Conservation (phyloP, 2,888 invertebrate genomes). For the Busseola fusca region DNA sequence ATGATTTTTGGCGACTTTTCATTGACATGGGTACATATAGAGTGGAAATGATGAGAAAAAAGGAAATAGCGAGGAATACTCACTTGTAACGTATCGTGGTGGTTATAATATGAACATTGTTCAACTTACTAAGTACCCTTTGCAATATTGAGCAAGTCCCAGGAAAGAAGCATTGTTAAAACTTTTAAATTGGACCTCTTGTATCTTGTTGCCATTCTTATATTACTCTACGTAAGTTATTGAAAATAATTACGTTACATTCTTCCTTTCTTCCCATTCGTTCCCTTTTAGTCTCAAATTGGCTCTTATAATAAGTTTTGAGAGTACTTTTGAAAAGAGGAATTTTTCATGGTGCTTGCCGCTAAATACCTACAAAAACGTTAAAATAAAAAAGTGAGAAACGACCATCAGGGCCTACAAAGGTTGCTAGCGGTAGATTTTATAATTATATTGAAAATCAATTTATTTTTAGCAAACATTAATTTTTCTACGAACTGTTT, state of each 20-base stretch:
- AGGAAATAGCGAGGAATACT: background rate
- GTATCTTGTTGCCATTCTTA: constrained; percentile 51
- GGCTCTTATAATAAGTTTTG: constrained; percentile 24
- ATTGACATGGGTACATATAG: no score
- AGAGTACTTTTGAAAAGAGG: constrained; percentile 5
- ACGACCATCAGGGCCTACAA: background rate
- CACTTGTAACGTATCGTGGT: constrained; percentile 13
- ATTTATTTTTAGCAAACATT: background rate
- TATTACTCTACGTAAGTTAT: constrained; percentile 43
- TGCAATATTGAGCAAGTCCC: constrained; percentile 55
- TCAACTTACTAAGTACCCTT: constrained; percentile 49
- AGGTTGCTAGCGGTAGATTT: background rate
- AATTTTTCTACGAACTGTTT: background rate
- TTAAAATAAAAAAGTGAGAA: background rate
- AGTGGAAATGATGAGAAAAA: background rate
- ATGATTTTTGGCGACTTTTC: no score
- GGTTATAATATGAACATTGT: constrained; percentile 45
- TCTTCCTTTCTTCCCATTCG: constrained; percentile 13
- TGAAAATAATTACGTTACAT: constrained; percentile 46
- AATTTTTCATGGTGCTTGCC: background rate
- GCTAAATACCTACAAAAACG: background rate
- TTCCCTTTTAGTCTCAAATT: constrained; percentile 18
- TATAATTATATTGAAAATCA: background rate
- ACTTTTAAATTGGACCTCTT: constrained; percentile 66
- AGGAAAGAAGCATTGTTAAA: constrained; percentile 66